Percentiles rank a stretch among this genome's conserved stretches.
Conservation (phyloP, 2,113 vertebrate genomes). For the Dunckerocampus dactyliophorus region DNA sequence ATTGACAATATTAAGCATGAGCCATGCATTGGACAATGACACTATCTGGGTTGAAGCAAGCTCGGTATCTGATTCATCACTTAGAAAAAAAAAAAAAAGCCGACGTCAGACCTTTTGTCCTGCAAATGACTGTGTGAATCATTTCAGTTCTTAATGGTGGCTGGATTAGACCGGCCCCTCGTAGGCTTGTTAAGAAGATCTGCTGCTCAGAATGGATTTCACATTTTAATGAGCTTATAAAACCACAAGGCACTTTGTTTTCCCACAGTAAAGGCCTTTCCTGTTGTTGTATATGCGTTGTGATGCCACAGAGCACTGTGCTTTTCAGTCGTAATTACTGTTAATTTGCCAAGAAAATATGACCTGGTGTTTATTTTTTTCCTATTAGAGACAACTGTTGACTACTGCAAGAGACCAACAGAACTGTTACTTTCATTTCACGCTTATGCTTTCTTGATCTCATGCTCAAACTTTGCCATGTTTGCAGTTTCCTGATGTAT, state of each 20-base stretch:
- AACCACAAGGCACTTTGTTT: conserved; percentile 46
- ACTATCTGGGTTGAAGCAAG: background rate
- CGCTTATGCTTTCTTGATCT: background rate
- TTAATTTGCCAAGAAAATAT: conserved; percentile 25
- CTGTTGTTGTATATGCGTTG: conserved; percentile 15
- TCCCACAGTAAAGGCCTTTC: conserved; percentile 19
- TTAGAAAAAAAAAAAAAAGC: no score
- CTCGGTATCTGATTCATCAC: background rate
- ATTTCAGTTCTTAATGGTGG: conserved; percentile 10
- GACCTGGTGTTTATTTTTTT: conserved; percentile 4
- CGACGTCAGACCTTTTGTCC: background rate
- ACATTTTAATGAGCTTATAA: conserved; percentile 56
- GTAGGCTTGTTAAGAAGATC: conserved; percentile 35
- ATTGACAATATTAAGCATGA: conserved; percentile 22
- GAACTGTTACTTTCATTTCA: conserved; percentile 1
- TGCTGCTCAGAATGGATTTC: conserved; percentile 58
- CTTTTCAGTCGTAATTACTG: conserved; percentile 39
- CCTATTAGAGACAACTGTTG: conserved; percentile 5
- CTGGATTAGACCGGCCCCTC: conserved; percentile 40
- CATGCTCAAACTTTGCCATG: background rate
- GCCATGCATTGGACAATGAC: background rate
- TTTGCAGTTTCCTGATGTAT: background rate
- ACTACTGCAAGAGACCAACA: background rate
- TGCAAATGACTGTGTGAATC: conserved; percentile 30
- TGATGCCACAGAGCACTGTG: conserved; percentile 16